Base-by-base conservation (phyloP, 2,888 invertebrate genomes). In the Aricia artaxerxes region DNA sequence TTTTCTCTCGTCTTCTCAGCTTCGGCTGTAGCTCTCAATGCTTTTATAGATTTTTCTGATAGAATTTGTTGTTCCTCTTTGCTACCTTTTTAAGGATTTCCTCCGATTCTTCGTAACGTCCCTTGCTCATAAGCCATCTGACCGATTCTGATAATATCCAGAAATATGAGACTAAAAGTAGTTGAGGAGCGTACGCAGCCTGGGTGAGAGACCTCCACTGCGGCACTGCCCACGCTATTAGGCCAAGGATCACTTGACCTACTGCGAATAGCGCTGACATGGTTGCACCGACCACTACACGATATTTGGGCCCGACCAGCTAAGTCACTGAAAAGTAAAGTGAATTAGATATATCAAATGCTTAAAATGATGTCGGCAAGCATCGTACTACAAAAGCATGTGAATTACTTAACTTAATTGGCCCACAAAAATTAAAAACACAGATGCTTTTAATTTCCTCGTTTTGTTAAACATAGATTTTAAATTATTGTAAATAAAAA, bases 101-200 rank as follows among this genome's bases (percentile, higher is more conserved):
- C 84, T 96, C 96, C 0, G 97, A 96, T 83, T 96, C 95, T 53
- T 96, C 95, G 82, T 95, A 95, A 80, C 95, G 95, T 3, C 96
- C 96, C 84, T 97, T 96, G 76, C 96, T 96, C 84, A 97, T 90
- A 24, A 97, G 94, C 98, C 98, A 98, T 80, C 97, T 95, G 4
- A 97, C 95, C 9, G 97, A 97, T 89, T 97, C 97, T 0, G 97
- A 96, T 9, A 97, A 91, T 64, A 97, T 90, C 96, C 97, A 97
- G 83, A 96, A 95, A 86, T 97, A 97, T 31, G 95, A 88, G 73
- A 97, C 88, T 44, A 97, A 95, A 0, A 97, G 88, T 5, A 97
- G 87, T 16, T 96, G 96, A 0, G 97, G 97, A 0, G 95, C 94
- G 85, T 97, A 97, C 11, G 97, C 90, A 4, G 96, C 94, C 80